Evolutionary conservation across 2,888 invertebrate genomes (phyloP), one percentile per base, ranked within the genome.

Genomic region (Artemia sinica): DNA sequence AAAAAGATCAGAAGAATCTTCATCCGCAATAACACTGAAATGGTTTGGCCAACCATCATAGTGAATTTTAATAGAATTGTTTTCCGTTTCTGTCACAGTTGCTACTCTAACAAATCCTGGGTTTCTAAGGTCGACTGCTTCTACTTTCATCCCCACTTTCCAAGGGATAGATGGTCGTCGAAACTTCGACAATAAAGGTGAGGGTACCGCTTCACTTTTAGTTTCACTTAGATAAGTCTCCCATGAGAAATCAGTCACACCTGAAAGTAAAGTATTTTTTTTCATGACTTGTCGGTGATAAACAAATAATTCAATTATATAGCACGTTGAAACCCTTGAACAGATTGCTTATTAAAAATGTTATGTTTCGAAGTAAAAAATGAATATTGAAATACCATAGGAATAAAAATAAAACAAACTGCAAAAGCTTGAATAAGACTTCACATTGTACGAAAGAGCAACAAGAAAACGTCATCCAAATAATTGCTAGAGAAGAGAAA

Each of bases 1-100:
- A 80, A 94, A 92, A 74, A 95, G 83, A 78, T 94, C 91, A 0
- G 88, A 84, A 72, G 85, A 87, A 78, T 94, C 92, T 77, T 93
- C 93, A 75, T 93, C 92, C 70, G 91, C 80, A 91, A 91, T 92
- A 77, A 86, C 89, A 72, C 88, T 85, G 76, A 91, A 86, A 72
- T 85, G 83, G 74, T 84, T 84, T 0, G 88, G 86, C 91, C 93
- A 94, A 14, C 92, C 91, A 78, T 93, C 93, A 78, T 90, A 90
- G 75, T 88, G 84, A 68, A 95, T 84, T 72, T 84, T 83, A 66
- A 91, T 81, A 73, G 85, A 84, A 66, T 74, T 66, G 10, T 85
- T 86, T 75, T 85, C 85, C 49, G 86, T 84, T 69, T 86, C 87
- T 71, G 84, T 83, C 41, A 95, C 84, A 0, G 88, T 86, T 0